phyloP scores from a whole-genome alignment of 2,888 invertebrate genomes.

The Athetis lepigone region DNA sequence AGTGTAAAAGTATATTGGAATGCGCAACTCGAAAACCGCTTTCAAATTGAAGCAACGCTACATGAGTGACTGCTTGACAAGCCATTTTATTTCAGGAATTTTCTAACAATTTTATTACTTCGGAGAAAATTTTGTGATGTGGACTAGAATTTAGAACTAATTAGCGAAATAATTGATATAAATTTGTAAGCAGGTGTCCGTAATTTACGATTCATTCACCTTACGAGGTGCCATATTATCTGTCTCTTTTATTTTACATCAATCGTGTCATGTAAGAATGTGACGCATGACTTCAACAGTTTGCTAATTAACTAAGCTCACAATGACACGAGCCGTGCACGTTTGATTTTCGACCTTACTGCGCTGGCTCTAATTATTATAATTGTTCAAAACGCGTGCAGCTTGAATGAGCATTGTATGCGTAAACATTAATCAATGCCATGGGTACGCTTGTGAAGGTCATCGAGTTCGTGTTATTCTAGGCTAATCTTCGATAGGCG shows the following conservation, averaged over 20 bases:
- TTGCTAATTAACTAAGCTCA: slow-evolving; percentile 83
- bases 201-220: slow-evolving; percentile 81
- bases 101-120: slow-evolving; percentile 13
- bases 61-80: slow-evolving; percentile 11
- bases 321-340: slow-evolving; percentile 68
- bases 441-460: slow-evolving; percentile 83
- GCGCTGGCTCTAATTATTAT: slow-evolving; percentile 65
- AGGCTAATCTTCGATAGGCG: slow-evolving; percentile 71
- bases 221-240: slow-evolving; percentile 65
- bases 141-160: slow-evolving; percentile 15
- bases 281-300: slow-evolving; percentile 79
- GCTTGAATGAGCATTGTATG: slow-evolving; percentile 85
- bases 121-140: slow-evolving; percentile 2
- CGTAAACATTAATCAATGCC: slow-evolving; percentile 88
- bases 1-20: slow-evolving; percentile 67
- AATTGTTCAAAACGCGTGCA: slow-evolving; percentile 65
- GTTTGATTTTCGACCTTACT: slow-evolving; percentile 75
- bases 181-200: slow-evolving; percentile 68
- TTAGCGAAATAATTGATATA: slow-evolving; percentile 21
- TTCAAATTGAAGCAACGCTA: slow-evolving; percentile 59
- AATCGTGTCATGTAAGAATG: slow-evolving; percentile 73
- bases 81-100: slow-evolving; percentile 27
- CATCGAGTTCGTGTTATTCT: slow-evolving; percentile 73
- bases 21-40: slow-evolving; percentile 64
- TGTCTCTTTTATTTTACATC: slow-evolving; percentile 72